phyloP scores from a whole-genome alignment of 2,797 vertebrate genomes.

The Sylvilagus floridanus region DNA sequence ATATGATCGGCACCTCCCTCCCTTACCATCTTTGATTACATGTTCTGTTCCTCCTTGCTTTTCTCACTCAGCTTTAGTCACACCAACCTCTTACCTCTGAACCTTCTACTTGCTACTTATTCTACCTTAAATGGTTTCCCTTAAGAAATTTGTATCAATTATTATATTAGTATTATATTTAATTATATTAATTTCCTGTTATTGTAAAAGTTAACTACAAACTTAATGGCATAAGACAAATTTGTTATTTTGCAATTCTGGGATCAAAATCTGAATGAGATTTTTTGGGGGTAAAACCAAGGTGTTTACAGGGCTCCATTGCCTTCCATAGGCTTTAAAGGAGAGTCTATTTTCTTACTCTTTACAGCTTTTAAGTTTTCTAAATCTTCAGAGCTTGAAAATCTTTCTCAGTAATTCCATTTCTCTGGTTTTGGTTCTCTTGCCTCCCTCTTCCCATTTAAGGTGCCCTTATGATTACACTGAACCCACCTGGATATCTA shows the following conservation, averaged over 20 bases:
- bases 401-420: neutral
- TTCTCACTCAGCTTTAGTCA: neutral
- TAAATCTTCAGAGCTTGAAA: neutral
- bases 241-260: neutral
- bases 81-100: neutral
- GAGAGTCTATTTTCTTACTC: neutral
- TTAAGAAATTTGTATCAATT: neutral
- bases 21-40: neutral
- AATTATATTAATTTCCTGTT: constrained; percentile 16
- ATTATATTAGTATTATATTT: too few relatives aligned
- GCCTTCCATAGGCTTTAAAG: neutral
- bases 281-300: neutral
- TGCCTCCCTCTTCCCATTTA: neutral
- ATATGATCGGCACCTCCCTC: neutral
- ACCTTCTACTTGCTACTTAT: neutral
- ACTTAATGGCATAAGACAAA: neutral
- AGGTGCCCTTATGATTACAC: neutral
- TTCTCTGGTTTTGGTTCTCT: neutral
- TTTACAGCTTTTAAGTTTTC: neutral
- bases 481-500: neutral
- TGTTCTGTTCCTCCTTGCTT: neutral
- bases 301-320: neutral
- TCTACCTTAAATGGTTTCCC: neutral
- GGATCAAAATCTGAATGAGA: neutral
- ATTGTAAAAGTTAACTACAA: neutral